These are phyloP conservation scores for Ctenopoma multispine DNA, from an alignment of 2,797 vertebrate genomes.

Conservation along the genomic window DNA sequence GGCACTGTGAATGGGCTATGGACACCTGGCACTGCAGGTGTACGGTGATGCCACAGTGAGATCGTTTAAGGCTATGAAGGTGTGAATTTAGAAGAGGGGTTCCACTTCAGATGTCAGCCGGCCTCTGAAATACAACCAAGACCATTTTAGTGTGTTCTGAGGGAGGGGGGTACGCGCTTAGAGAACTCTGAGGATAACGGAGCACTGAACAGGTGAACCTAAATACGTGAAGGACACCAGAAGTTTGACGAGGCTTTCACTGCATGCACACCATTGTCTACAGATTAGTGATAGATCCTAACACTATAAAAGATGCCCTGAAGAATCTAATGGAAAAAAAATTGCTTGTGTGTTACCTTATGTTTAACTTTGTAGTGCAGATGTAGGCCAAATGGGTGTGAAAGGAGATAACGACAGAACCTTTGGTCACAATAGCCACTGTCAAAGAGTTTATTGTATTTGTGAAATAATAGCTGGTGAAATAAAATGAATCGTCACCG, in stretches of 20 bases:
- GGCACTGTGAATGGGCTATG: slow-evolving; percentile 16
- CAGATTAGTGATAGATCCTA: not conserved
- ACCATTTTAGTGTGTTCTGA: not conserved
- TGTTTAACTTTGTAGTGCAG: slow-evolving; percentile 18
- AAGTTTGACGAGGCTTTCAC: not conserved
- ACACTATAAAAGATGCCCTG: not conserved
- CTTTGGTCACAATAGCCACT: slow-evolving; percentile 52
- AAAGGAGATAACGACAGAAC: slow-evolving; percentile 47
- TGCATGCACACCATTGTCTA: slow-evolving; percentile 23
- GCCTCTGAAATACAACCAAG: not conserved
- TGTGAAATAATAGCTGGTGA: not conserved
- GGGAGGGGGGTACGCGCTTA: not conserved
- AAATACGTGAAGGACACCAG: not conserved
- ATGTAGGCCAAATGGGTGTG: slow-evolving; percentile 43
- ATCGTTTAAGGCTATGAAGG: not conserved
- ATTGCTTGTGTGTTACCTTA: slow-evolving; percentile 2
- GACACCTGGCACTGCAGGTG: slow-evolving; percentile 68
- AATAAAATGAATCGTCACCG: not conserved
- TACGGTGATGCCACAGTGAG: not conserved
- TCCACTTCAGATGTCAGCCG: not conserved
- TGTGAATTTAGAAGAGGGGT: not conserved
- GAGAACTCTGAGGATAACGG: slow-evolving; percentile 43
- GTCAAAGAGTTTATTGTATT: not conserved
- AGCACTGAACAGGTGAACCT: slow-evolving; percentile 57
- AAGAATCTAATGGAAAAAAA: not conserved